phyloP scores from a whole-genome alignment of 2,113 vertebrate species.

The Paralichthys olivaceus region DNA sequence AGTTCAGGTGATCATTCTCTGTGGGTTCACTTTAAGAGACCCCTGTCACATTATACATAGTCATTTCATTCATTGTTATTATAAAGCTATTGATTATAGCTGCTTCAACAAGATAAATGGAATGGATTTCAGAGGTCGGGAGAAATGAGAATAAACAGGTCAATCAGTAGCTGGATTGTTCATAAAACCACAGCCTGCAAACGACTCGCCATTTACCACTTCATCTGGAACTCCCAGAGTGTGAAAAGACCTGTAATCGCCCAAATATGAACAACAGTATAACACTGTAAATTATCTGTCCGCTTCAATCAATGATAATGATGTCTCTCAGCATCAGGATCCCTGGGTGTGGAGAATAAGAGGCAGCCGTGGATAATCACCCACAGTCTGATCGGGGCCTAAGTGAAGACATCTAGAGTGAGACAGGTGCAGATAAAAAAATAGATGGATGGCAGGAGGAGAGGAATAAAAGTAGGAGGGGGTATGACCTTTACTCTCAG shows the following conservation, averaged over 20 bases:
- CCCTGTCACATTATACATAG: background rate
- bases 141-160: slow-evolving; percentile 9
- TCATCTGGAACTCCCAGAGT: slow-evolving; percentile 49
- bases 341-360: slow-evolving; percentile 7
- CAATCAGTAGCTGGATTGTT: background rate
- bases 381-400: slow-evolving; percentile 1
- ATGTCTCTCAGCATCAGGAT: slow-evolving; percentile 4
- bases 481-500: slow-evolving; percentile 64
- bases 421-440: slow-evolving; percentile 4
- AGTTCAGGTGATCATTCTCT: background rate
- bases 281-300: slow-evolving; percentile 32
- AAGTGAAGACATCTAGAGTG: slow-evolving; percentile 17
- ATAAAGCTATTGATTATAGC: slow-evolving; percentile 12
- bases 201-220: slow-evolving; percentile 34
- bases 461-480: slow-evolving; percentile 21
- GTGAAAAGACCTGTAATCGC: slow-evolving; percentile 56
- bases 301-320: slow-evolving; percentile 23
- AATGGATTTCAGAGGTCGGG: slow-evolving; percentile 6
- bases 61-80: slow-evolving; percentile 7
- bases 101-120: background rate
- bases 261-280: slow-evolving; percentile 3
- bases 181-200: slow-evolving; percentile 17
- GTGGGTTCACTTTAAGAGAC: background rate
- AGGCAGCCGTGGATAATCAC: slow-evolving; percentile 22
- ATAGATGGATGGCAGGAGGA: slow-evolving; percentile 19